Percentiles rank a stretch among this genome's conserved stretches.
Evolutionary conservation across 2,888 invertebrate species (phyloP).

Genomic region (Euplexia lucipara): DNA sequence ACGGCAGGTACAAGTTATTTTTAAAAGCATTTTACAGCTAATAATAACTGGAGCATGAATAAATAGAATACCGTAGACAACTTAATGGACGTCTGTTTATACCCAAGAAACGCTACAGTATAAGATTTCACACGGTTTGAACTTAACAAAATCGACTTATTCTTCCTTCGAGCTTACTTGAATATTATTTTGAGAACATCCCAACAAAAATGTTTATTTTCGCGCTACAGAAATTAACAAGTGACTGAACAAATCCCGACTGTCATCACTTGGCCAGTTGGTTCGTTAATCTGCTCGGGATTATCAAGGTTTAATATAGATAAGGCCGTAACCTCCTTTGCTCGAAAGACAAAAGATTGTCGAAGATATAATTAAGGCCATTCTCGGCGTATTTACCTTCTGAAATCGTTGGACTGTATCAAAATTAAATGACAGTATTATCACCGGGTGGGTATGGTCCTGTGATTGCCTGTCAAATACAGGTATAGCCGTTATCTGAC

Average conservation of each 20-base stretch:
- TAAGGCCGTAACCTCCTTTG: slow-evolving; percentile 59
- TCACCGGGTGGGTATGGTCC: slow-evolving; percentile 56
- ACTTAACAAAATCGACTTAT: slow-evolving; percentile 41
- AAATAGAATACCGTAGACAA: slow-evolving; percentile 45
- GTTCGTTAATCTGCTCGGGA: slow-evolving; percentile 52
- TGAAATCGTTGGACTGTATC: slow-evolving; percentile 54
- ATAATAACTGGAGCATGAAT: slow-evolving; percentile 45
- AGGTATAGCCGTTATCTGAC: slow-evolving; percentile 73
- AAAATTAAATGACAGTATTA: slow-evolving; percentile 67
- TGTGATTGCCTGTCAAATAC: slow-evolving; percentile 77
- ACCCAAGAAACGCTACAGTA: slow-evolving; percentile 35
- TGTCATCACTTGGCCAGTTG: slow-evolving; percentile 44
- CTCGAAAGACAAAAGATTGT: slow-evolving; percentile 62
- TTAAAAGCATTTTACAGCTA: slow-evolving; percentile 42
- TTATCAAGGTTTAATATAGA: slow-evolving; percentile 63
- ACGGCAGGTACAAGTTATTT: slow-evolving; percentile 32
- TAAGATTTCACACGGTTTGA: slow-evolving; percentile 34
- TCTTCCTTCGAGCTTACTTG: slow-evolving; percentile 19
- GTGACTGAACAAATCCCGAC: slow-evolving; percentile 36
- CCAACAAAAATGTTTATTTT: slow-evolving; percentile 11
- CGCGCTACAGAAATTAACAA: slow-evolving; percentile 18
- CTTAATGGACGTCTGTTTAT: slow-evolving; percentile 43
- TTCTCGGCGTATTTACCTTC: slow-evolving; percentile 56
- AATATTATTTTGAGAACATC: slow-evolving; percentile 17
- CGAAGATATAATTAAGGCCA: slow-evolving; percentile 58